Evolutionary conservation across 2,888 invertebrate species (phyloP), one percentile per base, ranked within the genome.

Genomic region (Heliothis peltigera): DNA sequence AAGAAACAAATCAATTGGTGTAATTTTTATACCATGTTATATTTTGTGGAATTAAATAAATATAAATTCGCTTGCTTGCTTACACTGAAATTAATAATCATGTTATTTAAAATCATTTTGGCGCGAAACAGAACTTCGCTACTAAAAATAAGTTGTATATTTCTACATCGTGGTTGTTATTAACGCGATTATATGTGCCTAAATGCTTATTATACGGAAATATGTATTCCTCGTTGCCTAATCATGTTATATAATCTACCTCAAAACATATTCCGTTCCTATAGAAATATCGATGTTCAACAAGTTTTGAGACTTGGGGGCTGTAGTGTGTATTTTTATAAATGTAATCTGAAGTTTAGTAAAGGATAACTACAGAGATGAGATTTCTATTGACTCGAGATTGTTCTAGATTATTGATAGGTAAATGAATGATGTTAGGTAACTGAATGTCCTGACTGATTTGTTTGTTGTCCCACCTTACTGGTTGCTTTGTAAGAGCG

Each of bases 221-320:
- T 79, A 70, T 70, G 56, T 77, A 76, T 63, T 76, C 53, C 64
- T 63, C 32, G 60, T 60, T 46, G 75, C 74, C 65, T 65, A 73
- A 70, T 43, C 64, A 25, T 61, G 52, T 55, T n/a, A n/a, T n/a
- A 21, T 48, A 70, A 79, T 75, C 79, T 79, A 79, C 79, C 79
- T 79, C 79, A 75, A 63, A 77, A 67, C 66, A 69, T 81, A 69
- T 75, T 80, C 68, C 79, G 68, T 80, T 78, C 62, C 44, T 58
- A 39, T 39, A 49, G 39, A 39, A 52, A 60, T 17, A 51, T 39
- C 25, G 18, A 69, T 58, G 46, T 59, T 56, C 43, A 64, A 48
- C 35, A 65, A 54, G 56, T 60, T 51, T 67, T 70, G 64, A 64
- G 64, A 64, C 48, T 46, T n/a, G 42, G 28, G 0, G 6, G 39